phyloP scores from a whole-genome alignment of 2,113 vertebrate species.

The Lagenorhynchus albirostris region DNA sequence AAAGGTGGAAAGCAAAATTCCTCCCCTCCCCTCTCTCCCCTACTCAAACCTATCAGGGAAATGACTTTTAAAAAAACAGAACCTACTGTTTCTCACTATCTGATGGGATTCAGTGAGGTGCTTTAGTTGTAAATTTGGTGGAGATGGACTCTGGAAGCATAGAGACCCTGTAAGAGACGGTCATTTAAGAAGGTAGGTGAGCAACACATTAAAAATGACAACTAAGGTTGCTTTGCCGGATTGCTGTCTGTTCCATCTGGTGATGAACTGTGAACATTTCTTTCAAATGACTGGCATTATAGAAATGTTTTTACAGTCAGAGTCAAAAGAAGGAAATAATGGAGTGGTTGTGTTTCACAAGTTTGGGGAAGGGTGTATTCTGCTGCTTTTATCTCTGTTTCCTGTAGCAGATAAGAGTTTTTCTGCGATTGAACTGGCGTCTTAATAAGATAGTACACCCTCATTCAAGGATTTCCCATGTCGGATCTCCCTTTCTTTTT shows the following conservation, averaged over 20 bases:
- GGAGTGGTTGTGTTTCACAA: neutral
- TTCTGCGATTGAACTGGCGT: neutral
- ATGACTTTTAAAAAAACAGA: slow-evolving; percentile 32
- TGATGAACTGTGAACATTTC: neutral
- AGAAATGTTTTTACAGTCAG: slow-evolving; percentile 22
- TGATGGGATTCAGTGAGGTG: neutral
- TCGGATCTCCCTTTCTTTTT: neutral
- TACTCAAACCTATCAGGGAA: slow-evolving; percentile 34
- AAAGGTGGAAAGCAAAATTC: slow-evolving; percentile 12
- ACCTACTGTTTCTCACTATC: slow-evolving; percentile 19
- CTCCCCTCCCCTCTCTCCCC: neutral
- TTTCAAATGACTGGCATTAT: slow-evolving; percentile 4
- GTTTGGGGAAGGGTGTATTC: slow-evolving; percentile 22
- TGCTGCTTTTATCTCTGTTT: slow-evolving; percentile 48
- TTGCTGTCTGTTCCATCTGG: neutral
- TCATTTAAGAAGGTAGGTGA: neutral
- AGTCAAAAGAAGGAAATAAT: neutral
- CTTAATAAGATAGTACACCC: neutral
- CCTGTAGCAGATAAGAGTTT: slow-evolving; percentile 49
- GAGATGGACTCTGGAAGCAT: neutral
- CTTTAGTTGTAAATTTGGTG: neutral
- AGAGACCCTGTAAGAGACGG: neutral
- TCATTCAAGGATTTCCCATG: slow-evolving; percentile 12
- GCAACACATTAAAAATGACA: neutral
- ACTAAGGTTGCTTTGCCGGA: neutral